Conservation (phyloP, 2,888 invertebrate species). For the Synergus umbraculus region DNA sequence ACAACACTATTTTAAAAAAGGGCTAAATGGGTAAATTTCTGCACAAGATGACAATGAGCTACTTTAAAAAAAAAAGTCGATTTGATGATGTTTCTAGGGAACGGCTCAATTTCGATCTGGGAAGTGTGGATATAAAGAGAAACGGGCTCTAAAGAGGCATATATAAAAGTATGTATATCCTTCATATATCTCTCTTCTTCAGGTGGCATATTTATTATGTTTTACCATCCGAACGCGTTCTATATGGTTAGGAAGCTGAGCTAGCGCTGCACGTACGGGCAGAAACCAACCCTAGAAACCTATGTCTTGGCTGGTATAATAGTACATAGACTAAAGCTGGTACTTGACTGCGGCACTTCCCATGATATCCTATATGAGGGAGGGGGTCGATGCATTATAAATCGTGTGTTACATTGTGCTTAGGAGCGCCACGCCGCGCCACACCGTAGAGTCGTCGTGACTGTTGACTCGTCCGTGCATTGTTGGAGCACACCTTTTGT, state of each 20-base stretch:
- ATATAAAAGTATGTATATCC: neutral
- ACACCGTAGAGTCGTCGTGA: constrained; percentile 64
- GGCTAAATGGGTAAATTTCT: too few relatives aligned
- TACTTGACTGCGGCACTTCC: constrained; percentile 45
- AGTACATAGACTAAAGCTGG: constrained; percentile 33
- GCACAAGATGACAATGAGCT: too few relatives aligned
- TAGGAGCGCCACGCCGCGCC: constrained; percentile 58
- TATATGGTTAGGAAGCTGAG: neutral
- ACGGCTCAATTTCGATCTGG: too few relatives aligned
- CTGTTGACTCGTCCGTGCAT: constrained; percentile 75
- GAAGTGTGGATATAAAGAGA: too few relatives aligned
- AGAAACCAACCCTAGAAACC: neutral
- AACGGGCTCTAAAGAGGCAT: neutral
- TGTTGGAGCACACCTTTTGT: constrained; percentile 74
- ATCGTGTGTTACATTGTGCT: constrained; percentile 75
- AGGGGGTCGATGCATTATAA: constrained; percentile 68
- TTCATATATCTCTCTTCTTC: neutral
- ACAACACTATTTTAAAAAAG: too few relatives aligned
- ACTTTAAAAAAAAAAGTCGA: too few relatives aligned
- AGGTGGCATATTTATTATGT: constrained; percentile 36
- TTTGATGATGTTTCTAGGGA: too few relatives aligned
- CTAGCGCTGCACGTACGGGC: neutral
- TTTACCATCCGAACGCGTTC: neutral
- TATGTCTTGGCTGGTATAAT: constrained; percentile 54
- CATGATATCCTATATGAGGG: constrained; percentile 46